Conservation (phyloP, 1,140 invertebrate species). For the Caenorhabditis remanei region DNA sequence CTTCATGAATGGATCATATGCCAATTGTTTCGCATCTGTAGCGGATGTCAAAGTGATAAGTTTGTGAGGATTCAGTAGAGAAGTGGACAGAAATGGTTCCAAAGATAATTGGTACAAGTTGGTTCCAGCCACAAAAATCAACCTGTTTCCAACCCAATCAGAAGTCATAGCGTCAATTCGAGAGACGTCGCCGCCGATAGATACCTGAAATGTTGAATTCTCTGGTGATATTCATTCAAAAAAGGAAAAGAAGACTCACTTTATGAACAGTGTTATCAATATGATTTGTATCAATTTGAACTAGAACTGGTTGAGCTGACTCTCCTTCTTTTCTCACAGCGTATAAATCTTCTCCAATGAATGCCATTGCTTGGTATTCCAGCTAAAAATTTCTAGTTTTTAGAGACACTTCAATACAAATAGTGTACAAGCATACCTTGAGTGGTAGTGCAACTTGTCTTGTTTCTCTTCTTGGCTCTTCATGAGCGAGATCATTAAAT, state of each 20-base stretch:
- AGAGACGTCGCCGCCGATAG: conserved; percentile 72
- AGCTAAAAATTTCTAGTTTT: conserved; percentile 63
- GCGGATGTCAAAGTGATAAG: conserved; percentile 73
- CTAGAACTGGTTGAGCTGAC: conserved; percentile 70
- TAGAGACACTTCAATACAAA: not conserved
- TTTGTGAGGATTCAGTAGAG: conserved; percentile 70
- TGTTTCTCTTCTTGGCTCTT: conserved; percentile 71
- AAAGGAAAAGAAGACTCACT: conserved; percentile 28
- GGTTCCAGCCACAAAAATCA: conserved; percentile 71
- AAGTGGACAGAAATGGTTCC: conserved; percentile 67
- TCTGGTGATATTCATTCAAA: not conserved
- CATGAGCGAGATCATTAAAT: conserved; percentile 65
- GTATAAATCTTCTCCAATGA: conserved; percentile 75
- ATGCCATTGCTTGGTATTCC: conserved; percentile 75
- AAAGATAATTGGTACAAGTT: conserved; percentile 60
- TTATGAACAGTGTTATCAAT: conserved; percentile 74
- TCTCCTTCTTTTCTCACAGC: conserved; percentile 75
- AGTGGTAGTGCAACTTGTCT: conserved; percentile 55
- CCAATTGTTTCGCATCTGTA: conserved; percentile 76
- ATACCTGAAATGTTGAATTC: conserved; percentile 60
- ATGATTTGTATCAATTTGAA: conserved; percentile 75
- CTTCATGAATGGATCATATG: conserved; percentile 77
- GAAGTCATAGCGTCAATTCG: conserved; percentile 76
- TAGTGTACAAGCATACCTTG: not conserved
- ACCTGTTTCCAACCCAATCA: conserved; percentile 76